Percentiles rank a stretch among this genome's conserved stretches.
Evolutionary conservation across 2,797 vertebrate genomes (phyloP).

Genomic region (Acrocephalus scirpaceus): DNA sequence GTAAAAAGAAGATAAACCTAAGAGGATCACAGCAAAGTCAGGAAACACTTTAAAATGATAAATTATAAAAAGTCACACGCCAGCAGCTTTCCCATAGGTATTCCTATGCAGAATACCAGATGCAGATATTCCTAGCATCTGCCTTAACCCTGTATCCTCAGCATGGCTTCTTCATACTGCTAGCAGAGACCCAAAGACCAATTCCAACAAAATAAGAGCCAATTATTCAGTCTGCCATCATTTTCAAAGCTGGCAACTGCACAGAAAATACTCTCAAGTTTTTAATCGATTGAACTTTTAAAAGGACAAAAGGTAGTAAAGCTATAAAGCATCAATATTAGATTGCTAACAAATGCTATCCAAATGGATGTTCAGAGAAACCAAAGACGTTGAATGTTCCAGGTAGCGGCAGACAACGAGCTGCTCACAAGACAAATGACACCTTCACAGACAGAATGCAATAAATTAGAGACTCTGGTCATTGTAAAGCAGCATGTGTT

Average conservation of each 20-base stretch:
- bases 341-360: slow-evolving; percentile 49
- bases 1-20: neutral
- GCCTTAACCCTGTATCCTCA: neutral
- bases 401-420: slow-evolving; percentile 20
- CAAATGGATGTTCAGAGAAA: slow-evolving; percentile 32
- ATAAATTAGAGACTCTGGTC: slow-evolving; percentile 39
- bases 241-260: slow-evolving; percentile 1
- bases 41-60: neutral
- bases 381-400: slow-evolving; percentile 35
- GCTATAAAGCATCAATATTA: slow-evolving; percentile 35
- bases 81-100: neutral
- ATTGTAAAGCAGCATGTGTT: slow-evolving; percentile 59
- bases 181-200: neutral
- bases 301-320: slow-evolving; percentile 45
- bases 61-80: neutral
- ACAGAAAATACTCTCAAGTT: slow-evolving; percentile 14
- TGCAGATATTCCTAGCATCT: neutral
- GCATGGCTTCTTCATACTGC: neutral
- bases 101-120: neutral
- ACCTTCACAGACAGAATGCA: slow-evolving; percentile 37
- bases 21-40: neutral
- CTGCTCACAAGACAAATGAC: slow-evolving; percentile 52
- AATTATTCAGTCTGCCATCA: neutral
- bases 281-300: slow-evolving; percentile 29
- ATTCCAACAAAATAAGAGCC: neutral